Evolutionary conservation across 2,888 invertebrate genomes (phyloP), one percentile per base, ranked within the genome.

Genomic region (Steinernema carpocapsae): DNA sequence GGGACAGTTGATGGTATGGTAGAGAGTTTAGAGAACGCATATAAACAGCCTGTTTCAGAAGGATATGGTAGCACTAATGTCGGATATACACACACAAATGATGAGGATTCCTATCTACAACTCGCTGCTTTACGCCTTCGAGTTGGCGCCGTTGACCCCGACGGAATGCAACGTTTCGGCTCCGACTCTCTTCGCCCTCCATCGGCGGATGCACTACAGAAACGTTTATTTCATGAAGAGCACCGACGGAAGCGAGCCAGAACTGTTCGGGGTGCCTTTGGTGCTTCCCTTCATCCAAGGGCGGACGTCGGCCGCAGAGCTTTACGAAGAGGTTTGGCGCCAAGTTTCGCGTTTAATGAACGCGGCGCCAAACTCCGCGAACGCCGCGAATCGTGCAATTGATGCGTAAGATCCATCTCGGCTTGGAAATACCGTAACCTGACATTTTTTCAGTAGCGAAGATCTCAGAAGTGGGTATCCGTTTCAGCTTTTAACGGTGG

Each of bases 381-480:
- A 22, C 26, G 78, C 78, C 43, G 77, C 82, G 0, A 82, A 77
- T 56, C 70, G 84, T 76, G 84, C 84, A 17, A 77, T 79, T 43
- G 84, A 84, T 78, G 84, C 84, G 78, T 83, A 22, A 76, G 82
- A 76, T 12, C 24, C 70, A 46, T 37, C 37, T 45, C 42, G 37
- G n/a, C n/a, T n/a, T n/a, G n/a, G n/a, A n/a, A n/a, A n/a, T n/a
- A n/a, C n/a, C n/a, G n/a, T n/a, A n/a, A n/a, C n/a, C n/a, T 51
- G 52, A n/a, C 29, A 32, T 74, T 1, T 26, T 19, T 78, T n/a
- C 72, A 94, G 94, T 89, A 94, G 95, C 90, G 94, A 95, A 90
- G 94, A 94, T 84, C 90, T 94, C 74, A 93, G 94, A 43, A 94
- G 94, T 90, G 94, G 94, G 89, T 95, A 94, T 88, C 95, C 95